Evolutionary conservation across 2,113 vertebrate genomes (phyloP), one percentile per base, ranked within the genome.

Genomic region (Pluvialis apricaria): DNA sequence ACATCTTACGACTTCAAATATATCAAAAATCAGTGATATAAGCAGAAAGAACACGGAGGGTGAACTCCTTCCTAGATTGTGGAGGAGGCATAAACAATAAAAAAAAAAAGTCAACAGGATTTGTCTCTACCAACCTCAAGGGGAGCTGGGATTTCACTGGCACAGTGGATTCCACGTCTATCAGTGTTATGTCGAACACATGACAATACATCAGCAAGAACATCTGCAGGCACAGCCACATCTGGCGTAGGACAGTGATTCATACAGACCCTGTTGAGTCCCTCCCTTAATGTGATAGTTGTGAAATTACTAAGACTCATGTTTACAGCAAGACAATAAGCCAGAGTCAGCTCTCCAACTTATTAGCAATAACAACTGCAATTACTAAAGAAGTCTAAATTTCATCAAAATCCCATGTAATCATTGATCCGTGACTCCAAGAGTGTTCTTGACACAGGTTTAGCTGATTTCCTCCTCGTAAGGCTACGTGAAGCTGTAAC

Each of bases 191-290:
- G 32, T 28, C 11, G 12, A 79, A 58, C 40, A 19, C 4, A 5
- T 3, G 72, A 58, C 42, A 42, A 31, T 1, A 3, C 13, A 47
- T 32, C 65, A 49, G 42, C 72, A 49, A 49, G 55, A 83, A 85
- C 51, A 69, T n/a, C 36, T 62, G 81, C 2, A 51, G 32, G 47
- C 47, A 42, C 1, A 4, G 40, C 17, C 47, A 61, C 58, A 62
- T 8, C 78, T 89, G 84, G 75, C 7, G 3, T 18, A 42, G 82
- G 81, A 52, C 55, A 42, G 29, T 2, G 26, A 80, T 49, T 31
- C 44, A 42, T 6, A 2, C 62, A 36, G 26, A 42, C 26, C 40
- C 38, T 3, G 16, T 0, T 4, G 2, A n/a, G 36, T 3, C 42
- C 54, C 44, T 64, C 64, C 52, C 88, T 61, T 45, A 29, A 64